Conservation (phyloP, 2,797 vertebrate species). For the Otus scops region DNA sequence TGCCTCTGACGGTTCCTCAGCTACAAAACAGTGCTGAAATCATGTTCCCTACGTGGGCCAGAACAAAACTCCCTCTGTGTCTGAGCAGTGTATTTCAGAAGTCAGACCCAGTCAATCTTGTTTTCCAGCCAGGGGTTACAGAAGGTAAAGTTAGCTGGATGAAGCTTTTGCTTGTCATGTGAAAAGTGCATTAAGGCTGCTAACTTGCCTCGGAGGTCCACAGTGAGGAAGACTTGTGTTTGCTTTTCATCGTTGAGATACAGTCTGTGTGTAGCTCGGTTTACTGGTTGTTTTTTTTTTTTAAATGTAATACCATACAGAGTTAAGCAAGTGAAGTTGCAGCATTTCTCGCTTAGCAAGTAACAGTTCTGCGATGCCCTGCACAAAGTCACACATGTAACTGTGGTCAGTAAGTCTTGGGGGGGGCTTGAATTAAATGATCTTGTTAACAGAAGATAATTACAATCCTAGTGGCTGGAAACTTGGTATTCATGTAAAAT, state of each 20-base stretch:
- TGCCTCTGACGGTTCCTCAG: not conserved
- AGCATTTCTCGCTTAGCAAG: not conserved
- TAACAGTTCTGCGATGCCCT: not conserved
- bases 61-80: conserved; percentile 23
- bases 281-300: not conserved
- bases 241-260: not conserved
- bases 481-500: not conserved
- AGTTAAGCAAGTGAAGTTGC: not conserved
- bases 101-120: not conserved
- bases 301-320: not conserved
- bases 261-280: not conserved
- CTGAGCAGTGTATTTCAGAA: not conserved
- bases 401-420: not conserved
- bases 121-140: not conserved
- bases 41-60: accelerated
- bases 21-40: not conserved
- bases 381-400: not conserved
- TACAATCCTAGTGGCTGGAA: not conserved
- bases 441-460: not conserved
- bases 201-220: not conserved
- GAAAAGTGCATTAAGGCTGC: not conserved
- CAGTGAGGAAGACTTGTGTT: not conserved
- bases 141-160: not conserved
- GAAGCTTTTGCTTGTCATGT: not conserved
- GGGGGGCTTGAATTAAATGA: not conserved